Percentiles rank a stretch among this genome's conserved stretches.
Conservation (phyloP, 1,140 invertebrate genomes). For the Lineus longissimus region DNA sequence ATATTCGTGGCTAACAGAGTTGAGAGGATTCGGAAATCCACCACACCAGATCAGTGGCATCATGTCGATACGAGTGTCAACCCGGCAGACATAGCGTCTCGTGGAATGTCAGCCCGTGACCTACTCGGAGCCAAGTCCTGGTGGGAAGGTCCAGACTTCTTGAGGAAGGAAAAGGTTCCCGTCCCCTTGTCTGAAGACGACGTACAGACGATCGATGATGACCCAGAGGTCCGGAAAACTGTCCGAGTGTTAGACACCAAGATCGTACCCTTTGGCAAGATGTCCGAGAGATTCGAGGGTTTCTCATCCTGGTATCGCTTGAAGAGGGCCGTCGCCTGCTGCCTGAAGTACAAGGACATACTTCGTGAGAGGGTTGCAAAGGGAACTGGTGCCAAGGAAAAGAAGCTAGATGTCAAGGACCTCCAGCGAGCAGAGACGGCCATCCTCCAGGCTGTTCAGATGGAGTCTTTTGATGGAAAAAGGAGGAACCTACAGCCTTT, state of each 20-base stretch:
- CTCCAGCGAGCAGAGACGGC: neutral
- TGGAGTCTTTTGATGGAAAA: neutral
- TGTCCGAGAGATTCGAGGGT: too few relatives aligned
- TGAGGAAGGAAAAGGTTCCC: neutral
- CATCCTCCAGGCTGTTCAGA: neutral
- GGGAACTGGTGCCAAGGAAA: neutral
- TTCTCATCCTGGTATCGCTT: too few relatives aligned
- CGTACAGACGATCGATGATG: neutral
- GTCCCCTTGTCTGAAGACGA: neutral
- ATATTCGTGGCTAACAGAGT: conserved; percentile 15
- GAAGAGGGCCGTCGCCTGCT: too few relatives aligned
- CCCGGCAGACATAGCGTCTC: conserved; percentile 14
- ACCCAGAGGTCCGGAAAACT: neutral
- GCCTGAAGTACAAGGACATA: too few relatives aligned
- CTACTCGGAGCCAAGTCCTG: neutral
- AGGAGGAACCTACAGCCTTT: neutral
- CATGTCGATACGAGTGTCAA: conserved; percentile 9
- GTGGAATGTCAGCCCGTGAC: neutral
- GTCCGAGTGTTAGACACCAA: neutral
- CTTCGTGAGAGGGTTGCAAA: too few relatives aligned
- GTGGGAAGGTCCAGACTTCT: conserved; percentile 7
- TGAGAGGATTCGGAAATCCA: neutral
- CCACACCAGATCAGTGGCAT: conserved; percentile 6
- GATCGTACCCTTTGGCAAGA: too few relatives aligned
- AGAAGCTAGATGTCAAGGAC: neutral